Evolutionary conservation across 2,113 vertebrate species (phyloP), one percentile per base, ranked within the genome.

Genomic region (Phrynocephalus versicolor): DNA sequence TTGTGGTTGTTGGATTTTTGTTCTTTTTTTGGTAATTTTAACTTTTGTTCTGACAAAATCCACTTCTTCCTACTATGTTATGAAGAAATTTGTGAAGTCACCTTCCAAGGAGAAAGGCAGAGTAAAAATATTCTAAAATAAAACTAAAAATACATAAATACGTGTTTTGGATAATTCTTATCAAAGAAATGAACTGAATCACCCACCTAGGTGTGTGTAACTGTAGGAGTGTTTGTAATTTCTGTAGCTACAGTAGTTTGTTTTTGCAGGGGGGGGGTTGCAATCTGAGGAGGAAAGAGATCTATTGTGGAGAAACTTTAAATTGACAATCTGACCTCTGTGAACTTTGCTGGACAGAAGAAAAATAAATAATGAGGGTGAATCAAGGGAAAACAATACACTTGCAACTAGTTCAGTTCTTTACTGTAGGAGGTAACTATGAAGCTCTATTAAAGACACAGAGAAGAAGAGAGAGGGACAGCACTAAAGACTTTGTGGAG

Each of bases 371-470:
- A 84, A 35, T 64, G 62, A 0, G 51, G 57, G 80, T 86, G 27
- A 9, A 85, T 1, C 39, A 75, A 41, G 16, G 15, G 79, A 86
- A 62, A 0, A 67, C 18, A 45, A 88, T 12, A 65, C 14, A 4
- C 3, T 1, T 2, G 79, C 10, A 0, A 0, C 30, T 41, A 27
- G 35, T 60, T 84, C 23, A 12, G 27, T 69, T 15, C 27, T 88
- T 30, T 78, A 15, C 37, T 86, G 18, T 88, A 57, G 14, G 19
- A 87, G 78, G 55, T 27, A 18, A 39, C 13, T 75, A 77, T 85
- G 86, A 88, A 86, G 70, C 35, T 82, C 67, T 76, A 0, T 41
- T 51, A 90, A 30, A n/a, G n/a, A n/a, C n/a, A n/a, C n/a, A n/a
- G n/a, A 45, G 87, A 51, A 0, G 65, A 65, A 27, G 18, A 80